Percentiles rank a stretch among this genome's conserved stretches.
Evolutionary conservation across 2,888 invertebrate species (phyloP).

Genomic region (Palloptera scutellata): DNA sequence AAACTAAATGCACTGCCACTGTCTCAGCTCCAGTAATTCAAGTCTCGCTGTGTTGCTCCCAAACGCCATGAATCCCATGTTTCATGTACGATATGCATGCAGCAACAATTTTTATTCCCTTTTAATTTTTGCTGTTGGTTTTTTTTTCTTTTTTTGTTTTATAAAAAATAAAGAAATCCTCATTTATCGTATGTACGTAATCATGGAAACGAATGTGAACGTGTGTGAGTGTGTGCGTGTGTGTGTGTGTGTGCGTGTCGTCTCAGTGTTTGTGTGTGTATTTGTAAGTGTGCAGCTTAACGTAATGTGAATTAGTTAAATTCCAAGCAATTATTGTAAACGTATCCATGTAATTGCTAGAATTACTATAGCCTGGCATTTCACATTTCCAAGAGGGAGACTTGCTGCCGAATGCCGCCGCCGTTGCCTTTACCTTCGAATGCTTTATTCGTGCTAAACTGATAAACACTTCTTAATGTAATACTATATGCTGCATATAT

Average conservation of each 20-base stretch:
- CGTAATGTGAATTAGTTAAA: constrained; percentile 58
- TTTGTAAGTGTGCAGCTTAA: constrained; percentile 42
- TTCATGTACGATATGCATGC: not conserved
- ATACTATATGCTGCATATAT: too few species aligned
- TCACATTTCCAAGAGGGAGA: too few species aligned
- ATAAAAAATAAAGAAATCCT: not conserved
- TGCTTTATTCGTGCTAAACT: not conserved
- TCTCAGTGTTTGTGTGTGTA: constrained; percentile 7
- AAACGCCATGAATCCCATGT: not conserved
- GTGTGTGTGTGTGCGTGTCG: constrained; percentile 3
- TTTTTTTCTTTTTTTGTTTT: not conserved
- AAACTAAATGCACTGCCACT: not conserved
- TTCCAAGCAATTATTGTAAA: constrained; percentile 52
- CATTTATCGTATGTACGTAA: too few species aligned
- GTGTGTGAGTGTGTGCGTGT: constrained; percentile 6
- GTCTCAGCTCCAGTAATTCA: not conserved
- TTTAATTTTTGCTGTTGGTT: not conserved
- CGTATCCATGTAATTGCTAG: constrained; percentile 44
- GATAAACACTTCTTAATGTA: not conserved
- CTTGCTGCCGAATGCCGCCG: too few species aligned
- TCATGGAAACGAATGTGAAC: not conserved
- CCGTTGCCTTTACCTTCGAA: too few species aligned
- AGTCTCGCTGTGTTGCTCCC: constrained; percentile 7
- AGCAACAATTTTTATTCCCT: not conserved
- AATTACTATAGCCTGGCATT: not conserved